Base-by-base conservation (phyloP, 53 echinoderm and acorn worm species). In the Henricia sp. region DNA sequence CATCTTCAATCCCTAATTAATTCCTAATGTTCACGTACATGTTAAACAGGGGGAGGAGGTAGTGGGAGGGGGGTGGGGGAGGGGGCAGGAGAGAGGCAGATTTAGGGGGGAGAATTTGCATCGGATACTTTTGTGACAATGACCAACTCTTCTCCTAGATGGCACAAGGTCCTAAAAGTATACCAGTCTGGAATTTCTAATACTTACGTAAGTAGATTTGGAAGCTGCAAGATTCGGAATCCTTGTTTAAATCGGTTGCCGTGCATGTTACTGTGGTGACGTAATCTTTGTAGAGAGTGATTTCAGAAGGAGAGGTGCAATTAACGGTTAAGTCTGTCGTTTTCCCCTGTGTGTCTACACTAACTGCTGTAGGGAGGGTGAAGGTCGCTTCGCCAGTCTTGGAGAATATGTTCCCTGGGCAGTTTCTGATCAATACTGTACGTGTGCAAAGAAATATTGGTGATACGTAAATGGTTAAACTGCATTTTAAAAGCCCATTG, bases 381-480 rank as follows among this genome's bases (percentile, higher is more conserved):
- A 38, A 77, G 9, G 16, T 5, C 0, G 77, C 77, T 26, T 77
- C 56, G n/a, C 77, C 77, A 38, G 29, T 57, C 32, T 19, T 58
- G 13, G 77, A 77, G 60, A 59, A 77, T 13, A 59, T 30, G 46
- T 77, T 77, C 27, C 77, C 77, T 17, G 77, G 77, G n/a, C 77
- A 77, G 60, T 59, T 77, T 28, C 59, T 55, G 9, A 77, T 58
- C 38, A 28, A 23, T 40, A 67, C 67, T 67, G 40, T n/a, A n/a
- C n/a, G n/a, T n/a, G n/a, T n/a, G n/a, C n/a, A n/a, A n/a, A n/a
- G n/a, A n/a, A n/a, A n/a, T n/a, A n/a, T n/a, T n/a, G n/a, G n/a
- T n/a, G n/a, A n/a, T n/a, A n/a, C n/a, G n/a, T n/a, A n/a, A n/a
- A n/a, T n/a, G n/a, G n/a, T n/a, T n/a, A n/a, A n/a, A n/a, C n/a